Base-by-base conservation (phyloP, 2,113 vertebrate species). In the Calidris pygmaea region DNA sequence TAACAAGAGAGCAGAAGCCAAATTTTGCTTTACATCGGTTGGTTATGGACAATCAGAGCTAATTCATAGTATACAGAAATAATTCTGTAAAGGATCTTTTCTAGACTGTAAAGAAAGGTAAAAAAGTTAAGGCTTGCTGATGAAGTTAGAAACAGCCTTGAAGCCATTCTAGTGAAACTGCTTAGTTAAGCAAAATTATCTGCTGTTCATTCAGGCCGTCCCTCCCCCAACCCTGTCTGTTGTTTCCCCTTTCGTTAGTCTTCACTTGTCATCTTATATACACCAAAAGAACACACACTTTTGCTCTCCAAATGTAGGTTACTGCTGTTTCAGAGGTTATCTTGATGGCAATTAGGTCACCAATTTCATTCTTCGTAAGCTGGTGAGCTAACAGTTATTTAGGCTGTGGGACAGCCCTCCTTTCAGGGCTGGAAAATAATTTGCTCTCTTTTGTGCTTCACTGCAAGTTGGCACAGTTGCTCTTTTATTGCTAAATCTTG, bases 381-480 rank as follows among this genome's bases (percentile, higher is more conserved):
- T 74, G 29, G 65, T 68, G 86, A 89, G 60, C 53, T 84, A 83
- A 72, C 43, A 77, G 35, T 50, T 85, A 85, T 95, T 87, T 85
- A 93, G 84, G 80, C 53, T 93, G 90, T 56, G 50, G 79, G 58
- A 70, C 52, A 82, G 88, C 58, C 56, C 86, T 96, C 80, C 58
- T 95, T 95, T 79, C 80, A 68, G 72, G 58, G 71, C 66, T 96
- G 85, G 90, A 96, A 95, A 96, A 97, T 96, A 94, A 97, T 86
- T 55, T 85, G 71, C 3, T 6, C 93, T 84, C 84, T 84, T 92
- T 82, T 89, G 89, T 90, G 89, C 95, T 96, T 96, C 4, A 1
- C 94, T 98, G 94, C 67, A 92, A 86, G 62, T 75, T 96, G 95
- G 55, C 95, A 96, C 78, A 94, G 62, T 94, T 97, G 97, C 93